A percentile compares a stretch with the other conserved stretches of the same genome.
Conservation (phyloP, 2,888 invertebrate genomes). For the Torymus aiolomorphi region DNA sequence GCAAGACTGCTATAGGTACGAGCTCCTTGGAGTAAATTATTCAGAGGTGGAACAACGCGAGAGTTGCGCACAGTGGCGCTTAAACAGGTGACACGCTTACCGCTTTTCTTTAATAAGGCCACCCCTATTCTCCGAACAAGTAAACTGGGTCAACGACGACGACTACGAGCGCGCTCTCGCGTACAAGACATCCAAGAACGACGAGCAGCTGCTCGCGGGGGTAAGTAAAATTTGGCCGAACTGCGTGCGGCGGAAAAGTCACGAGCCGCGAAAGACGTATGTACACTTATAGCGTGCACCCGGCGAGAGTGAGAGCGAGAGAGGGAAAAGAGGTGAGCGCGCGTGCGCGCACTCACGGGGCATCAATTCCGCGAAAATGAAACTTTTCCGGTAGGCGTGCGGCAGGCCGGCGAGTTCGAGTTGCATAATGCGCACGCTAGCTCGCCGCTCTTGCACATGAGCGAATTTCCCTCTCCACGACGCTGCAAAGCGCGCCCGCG, state of each 20-base stretch:
- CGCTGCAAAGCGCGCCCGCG: too few relatives aligned
- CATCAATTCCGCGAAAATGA: constrained; percentile 61
- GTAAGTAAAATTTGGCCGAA: too few relatives aligned
- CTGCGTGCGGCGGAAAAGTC: too few relatives aligned
- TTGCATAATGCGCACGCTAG: constrained; percentile 49
- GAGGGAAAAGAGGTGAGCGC: background rate
- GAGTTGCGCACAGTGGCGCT: background rate
- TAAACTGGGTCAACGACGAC: constrained; percentile 37
- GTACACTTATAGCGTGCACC: too few relatives aligned
- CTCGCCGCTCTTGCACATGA: constrained; percentile 17
- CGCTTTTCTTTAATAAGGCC: constrained; percentile 40
- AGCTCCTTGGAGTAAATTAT: background rate
- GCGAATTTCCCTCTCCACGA: background rate
- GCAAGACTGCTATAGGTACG: background rate
- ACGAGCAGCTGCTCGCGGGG: too few relatives aligned
- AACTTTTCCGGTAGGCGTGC: constrained; percentile 65
- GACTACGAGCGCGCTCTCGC: background rate
- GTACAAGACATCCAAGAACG: background rate
- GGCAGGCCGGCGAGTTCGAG: background rate
- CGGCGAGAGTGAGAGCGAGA: too few relatives aligned
- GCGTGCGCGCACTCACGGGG: background rate
- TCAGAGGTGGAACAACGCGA: background rate
- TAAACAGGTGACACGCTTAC: constrained; percentile 20
- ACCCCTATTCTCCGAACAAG: constrained; percentile 22
- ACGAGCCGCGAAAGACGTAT: too few relatives aligned